Evolutionary conservation across 2,113 vertebrate species (phyloP), one percentile per base, ranked within the genome.

Genomic region (Trinectes maculatus): DNA sequence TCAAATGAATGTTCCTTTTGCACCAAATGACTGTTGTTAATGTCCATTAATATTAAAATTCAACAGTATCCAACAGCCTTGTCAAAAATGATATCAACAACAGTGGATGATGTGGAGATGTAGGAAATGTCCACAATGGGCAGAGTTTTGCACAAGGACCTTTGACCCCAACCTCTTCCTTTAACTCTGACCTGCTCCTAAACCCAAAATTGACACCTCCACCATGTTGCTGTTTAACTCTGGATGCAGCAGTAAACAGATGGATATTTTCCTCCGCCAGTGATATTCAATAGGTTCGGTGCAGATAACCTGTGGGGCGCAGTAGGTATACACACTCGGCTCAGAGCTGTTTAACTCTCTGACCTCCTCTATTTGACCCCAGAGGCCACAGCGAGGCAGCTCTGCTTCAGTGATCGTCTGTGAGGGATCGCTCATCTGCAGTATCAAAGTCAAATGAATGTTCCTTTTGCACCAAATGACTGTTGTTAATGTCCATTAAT

Each of bases 301-400:
- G 52, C 47, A 71, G 71, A 77, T 36, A 47, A 77, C 77, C 79
- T 54, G 47, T 0, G 70, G 40, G 70, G 18, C 53, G 62, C 55
- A 51, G 84, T 54, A 67, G 71, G 69, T 67, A 8, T 66, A 22
- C 4, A 3, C 79, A 43, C 25, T 1, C 3, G 69, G 39, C 75
- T 62, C 80, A 21, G 74, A 66, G 51, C 52, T 52, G 58, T 64
- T 85, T 79, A 49, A 82, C 82, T 68, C 34, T 36, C 15, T 79
- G 77, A 73, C 82, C 84, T 75, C 49, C 22, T 21, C 48, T 43
- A 64, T 55, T 2, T 54, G 72, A 83, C 83, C 75, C 85, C 40
- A 60, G 73, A 77, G 80, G 67, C 65, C 65, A 33, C 46, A 42
- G 29, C 2, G 46, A 73, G 47, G 44, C 59, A 36, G 46, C 22